A percentile compares a stretch with the other conserved stretches of the same genome.
These are phyloP conservation scores for Carposina sasakii DNA, from an alignment of 1,140 invertebrate species.

Conservation along the genomic window DNA sequence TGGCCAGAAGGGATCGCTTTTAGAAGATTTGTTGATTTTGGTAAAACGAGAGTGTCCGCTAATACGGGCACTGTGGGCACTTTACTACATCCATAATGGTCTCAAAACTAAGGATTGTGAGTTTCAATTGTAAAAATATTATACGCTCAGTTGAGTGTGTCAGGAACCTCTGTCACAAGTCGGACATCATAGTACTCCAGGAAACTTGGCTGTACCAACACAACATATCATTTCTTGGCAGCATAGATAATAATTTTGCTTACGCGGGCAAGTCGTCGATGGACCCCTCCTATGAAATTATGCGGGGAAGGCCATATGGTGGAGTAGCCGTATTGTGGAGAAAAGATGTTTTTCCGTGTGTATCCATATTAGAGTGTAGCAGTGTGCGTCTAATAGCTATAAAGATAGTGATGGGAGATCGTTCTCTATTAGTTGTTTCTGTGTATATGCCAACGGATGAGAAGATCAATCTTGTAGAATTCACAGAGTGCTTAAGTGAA, in stretches of 20 bases:
- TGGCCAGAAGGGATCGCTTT: background rate
- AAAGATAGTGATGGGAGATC: background rate
- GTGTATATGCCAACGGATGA: slow-evolving; percentile 6
- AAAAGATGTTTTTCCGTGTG: background rate
- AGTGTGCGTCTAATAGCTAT: slow-evolving; percentile 3
- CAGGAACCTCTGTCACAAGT: background rate
- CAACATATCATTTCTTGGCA: background rate
- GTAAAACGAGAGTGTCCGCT: background rate
- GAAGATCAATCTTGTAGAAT: background rate
- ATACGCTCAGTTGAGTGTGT: slow-evolving; percentile 1
- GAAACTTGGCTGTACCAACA: slow-evolving; percentile 1
- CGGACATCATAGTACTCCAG: slow-evolving; percentile 1
- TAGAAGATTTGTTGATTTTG: background rate
- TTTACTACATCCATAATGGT: no score
- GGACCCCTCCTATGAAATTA: background rate
- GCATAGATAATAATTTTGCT: background rate
- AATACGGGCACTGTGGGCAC: no score
- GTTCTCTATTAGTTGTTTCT: background rate
- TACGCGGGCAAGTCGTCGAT: background rate
- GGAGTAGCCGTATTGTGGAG: slow-evolving; percentile 6
- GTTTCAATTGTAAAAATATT: slow-evolving; percentile 4
- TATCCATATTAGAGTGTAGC: slow-evolving; percentile 6
- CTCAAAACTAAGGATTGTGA: no score
- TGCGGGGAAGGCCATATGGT: slow-evolving; percentile 3
- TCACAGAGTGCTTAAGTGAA: background rate